Base-by-base conservation (phyloP, 2,888 invertebrate species). In the Cerastis rubricosa region DNA sequence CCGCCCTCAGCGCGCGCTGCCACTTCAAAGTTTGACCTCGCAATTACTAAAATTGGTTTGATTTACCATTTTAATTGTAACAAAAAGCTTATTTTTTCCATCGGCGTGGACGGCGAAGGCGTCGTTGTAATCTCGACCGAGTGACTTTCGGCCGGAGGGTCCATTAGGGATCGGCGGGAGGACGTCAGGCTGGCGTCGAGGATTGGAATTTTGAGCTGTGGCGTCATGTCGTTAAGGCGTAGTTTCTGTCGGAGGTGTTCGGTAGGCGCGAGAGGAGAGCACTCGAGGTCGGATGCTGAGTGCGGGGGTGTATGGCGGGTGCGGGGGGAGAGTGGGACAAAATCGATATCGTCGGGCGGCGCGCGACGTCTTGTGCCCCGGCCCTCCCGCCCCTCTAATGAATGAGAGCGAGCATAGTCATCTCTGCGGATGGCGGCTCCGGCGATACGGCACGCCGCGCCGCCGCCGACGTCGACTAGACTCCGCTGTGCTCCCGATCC, bases 61-160 rank as follows among this genome's bases (percentile, higher is more conserved):
- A 96, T 96, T 96, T 96, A 96, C 95, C 96, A 96, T 96, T 96
- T 96, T 96, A 96, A 96, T 96, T 96, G 96, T 96, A 95, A 96
- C 95, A 96, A 96, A 96, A 96, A 96, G 95, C 95, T 95, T 96
- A 95, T 96, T 96, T 96, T 96, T 96, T 94, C 93, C 91, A 93
- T 90, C 91, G 91, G 92, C 90, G 91, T 91, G 94, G 93, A 90
- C 92, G 91, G 89, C 89, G 91, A 87, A 90, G 90, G 92, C 90
- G 91, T 90, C 94, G 92, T 94, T 95, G 95, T 94, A 96, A 96
- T 95, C 95, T 96, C 95, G 94, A 96, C 96, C 96, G 94, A 95
- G 95, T 95, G 95, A 95, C 96, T 95, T 96, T 94, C 94, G 94
- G 93, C 89, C 94, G 90, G 93, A 96, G 94, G 93, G 96, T 96